Base-by-base conservation (phyloP, 2,113 vertebrate genomes). In the Eira barbara region DNA sequence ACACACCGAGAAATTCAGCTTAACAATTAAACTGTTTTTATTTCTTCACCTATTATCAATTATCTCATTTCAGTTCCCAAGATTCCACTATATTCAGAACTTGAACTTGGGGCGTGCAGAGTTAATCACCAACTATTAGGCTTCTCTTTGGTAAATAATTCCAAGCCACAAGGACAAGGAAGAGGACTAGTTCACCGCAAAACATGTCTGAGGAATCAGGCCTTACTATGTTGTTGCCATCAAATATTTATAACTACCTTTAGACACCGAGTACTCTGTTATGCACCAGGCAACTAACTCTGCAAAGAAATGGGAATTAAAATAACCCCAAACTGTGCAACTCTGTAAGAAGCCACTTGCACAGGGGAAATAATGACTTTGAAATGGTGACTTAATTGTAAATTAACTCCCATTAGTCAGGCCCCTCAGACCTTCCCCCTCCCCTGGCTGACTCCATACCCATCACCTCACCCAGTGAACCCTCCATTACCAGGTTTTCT, bases 121-220 rank as follows among this genome's bases (percentile, higher is more conserved):
- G 34, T 27, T 84, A n/a, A 90, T 69, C 87, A 95, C 80, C 81
- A 85, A 91, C 25, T 69, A 42, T 55, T 85, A 36, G 73, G 73
- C 59, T 87, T 93, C 79, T 92, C 91, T 94, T 92, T 29, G 34
- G 36, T 61, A 91, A 73, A 73, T 36, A 55, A 94, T 11, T 89
- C 63, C 74, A 95, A 94, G 85, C 52, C 91, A 95, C 91, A 83
- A 92, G 65, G 31, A 61, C 9, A 91, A 89, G 42, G 27, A 94
- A 93, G 36, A n/a, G 29, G 83, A 25, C 57, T 4, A 55, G 59
- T 55, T 84, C 25, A 93, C 71, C 59, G 93, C 89, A 96, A 89
- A 90, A 81, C 85, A 81, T 7, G 73, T 39, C 73, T 67, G 27
- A 89, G 57, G 25, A 96, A 94, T 91, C 2, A 81, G 63, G 57